These are phyloP conservation scores for Nycteola revayana DNA, from an alignment of 2,888 invertebrate genomes.

Conservation along the genomic window DNA sequence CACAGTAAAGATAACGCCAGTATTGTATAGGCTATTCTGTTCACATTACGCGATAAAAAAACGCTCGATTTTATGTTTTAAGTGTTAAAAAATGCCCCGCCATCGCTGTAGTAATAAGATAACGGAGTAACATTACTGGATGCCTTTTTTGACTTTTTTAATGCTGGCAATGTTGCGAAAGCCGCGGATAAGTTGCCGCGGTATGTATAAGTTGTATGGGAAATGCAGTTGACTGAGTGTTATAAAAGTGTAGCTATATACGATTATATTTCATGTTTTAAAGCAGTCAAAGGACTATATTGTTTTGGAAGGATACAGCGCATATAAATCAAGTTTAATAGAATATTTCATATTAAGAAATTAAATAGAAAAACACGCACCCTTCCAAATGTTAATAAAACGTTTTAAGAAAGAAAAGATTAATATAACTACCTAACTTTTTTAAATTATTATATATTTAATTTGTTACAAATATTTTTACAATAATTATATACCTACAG, in stretches of 20 bases:
- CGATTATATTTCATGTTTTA: conserved; percentile 41
- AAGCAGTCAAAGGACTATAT: too few species aligned
- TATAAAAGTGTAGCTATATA: conserved; percentile 49
- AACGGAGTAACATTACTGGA: conserved; percentile 48
- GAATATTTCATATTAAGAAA: too few species aligned
- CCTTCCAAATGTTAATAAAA: too few species aligned
- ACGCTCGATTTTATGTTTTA: conserved; percentile 67
- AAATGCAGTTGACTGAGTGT: conserved; percentile 54
- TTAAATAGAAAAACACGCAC: too few species aligned
- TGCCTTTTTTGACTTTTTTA: conserved; percentile 50
- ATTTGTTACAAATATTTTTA: too few species aligned
- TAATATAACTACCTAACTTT: too few species aligned
- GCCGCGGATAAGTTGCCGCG: conserved; percentile 46
- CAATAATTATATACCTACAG: too few species aligned
- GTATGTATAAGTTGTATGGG: conserved; percentile 43
- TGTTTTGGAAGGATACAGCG: too few species aligned
- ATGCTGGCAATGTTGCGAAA: conserved; percentile 49
- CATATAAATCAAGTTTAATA: too few species aligned
- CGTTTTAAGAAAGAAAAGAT: too few species aligned
- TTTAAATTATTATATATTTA: too few species aligned
- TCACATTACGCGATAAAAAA: conserved; percentile 68
- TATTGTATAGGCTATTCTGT: conserved; percentile 69
- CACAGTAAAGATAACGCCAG: conserved; percentile 70
- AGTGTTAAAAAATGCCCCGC: conserved; percentile 63
- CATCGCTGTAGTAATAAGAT: conserved; percentile 56